phyloP scores from a whole-genome alignment of 2,888 invertebrate genomes.

The Torymus texanus region DNA sequence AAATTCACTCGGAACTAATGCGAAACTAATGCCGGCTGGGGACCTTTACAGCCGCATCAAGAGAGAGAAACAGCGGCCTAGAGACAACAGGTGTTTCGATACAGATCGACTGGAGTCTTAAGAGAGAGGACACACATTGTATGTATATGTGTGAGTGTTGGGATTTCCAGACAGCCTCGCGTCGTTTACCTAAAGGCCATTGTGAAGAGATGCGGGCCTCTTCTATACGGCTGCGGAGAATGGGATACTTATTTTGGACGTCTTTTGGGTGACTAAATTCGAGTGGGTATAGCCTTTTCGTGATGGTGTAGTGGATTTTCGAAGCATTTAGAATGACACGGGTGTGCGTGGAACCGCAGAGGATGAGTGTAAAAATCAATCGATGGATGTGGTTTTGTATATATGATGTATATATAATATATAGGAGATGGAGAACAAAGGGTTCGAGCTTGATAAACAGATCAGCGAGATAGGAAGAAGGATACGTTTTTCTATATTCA shows the following conservation, averaged over 20 bases:
- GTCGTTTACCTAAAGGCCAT: too few relatives aligned
- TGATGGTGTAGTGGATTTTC: too few relatives aligned
- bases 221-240: not conserved
- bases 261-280: not conserved
- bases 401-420: too few relatives aligned
- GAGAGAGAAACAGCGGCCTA: not conserved
- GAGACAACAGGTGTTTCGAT: constrained; percentile 47
- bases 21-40: constrained; percentile 66
- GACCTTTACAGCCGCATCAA: not conserved
- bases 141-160: too few relatives aligned
- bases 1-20: constrained; percentile 72
- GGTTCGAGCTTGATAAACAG: too few relatives aligned
- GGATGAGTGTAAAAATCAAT: constrained; percentile 34
- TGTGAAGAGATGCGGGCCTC: too few relatives aligned
- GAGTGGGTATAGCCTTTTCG: not conserved
- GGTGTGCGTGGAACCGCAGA: not conserved
- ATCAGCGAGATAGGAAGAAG: too few relatives aligned
- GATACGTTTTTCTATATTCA: too few relatives aligned
- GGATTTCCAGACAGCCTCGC: too few relatives aligned
- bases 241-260: not conserved
- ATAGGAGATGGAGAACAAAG: too few relatives aligned
- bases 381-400: not conserved
- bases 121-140: too few relatives aligned
- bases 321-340: not conserved
- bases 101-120: not conserved